A percentile compares a stretch with the other conserved stretches of the same genome.
These are phyloP conservation scores for Linyphia triangularis DNA, from an alignment of 2,888 invertebrate species.

Conservation along the genomic window DNA sequence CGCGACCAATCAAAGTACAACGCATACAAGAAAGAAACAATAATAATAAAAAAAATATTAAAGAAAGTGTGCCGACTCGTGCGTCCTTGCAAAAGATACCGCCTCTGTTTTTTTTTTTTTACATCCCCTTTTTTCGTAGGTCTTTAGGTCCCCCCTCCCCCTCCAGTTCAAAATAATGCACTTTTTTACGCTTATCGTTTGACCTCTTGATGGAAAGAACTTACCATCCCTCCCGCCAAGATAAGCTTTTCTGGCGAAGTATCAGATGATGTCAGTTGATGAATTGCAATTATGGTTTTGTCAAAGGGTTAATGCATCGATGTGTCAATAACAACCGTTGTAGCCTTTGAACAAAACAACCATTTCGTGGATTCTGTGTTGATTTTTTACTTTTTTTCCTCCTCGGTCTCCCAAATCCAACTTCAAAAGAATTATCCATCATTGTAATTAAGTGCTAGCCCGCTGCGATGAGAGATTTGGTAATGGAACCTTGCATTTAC, in stretches of 20 bases:
- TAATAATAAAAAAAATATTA: not conserved
- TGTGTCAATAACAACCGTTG: conserved; percentile 31
- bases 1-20: conserved; percentile 58
- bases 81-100: conserved; percentile 58
- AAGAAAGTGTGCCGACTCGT: conserved; percentile 64
- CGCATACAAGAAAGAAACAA: conserved; percentile 1
- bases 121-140: conserved; percentile 6
- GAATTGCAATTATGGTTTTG: conserved; percentile 58
- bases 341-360: conserved; percentile 11
- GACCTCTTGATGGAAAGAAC: conserved; percentile 41
- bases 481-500: conserved; percentile 14
- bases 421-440: conserved; percentile 6
- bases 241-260: not conserved
- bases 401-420: not conserved
- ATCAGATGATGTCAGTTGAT: conserved; percentile 64
- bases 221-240: not conserved
- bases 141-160: conserved; percentile 27
- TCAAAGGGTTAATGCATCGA: conserved; percentile 58
- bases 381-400: not conserved
- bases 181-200: conserved; percentile 14
- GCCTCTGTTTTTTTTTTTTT: conserved; percentile 38
- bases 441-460: conserved; percentile 35
- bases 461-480: not conserved
- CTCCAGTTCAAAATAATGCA: conserved; percentile 5
- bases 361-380: not conserved